Conservation (phyloP, 2,888 invertebrate species). For the Phengaris arion region DNA sequence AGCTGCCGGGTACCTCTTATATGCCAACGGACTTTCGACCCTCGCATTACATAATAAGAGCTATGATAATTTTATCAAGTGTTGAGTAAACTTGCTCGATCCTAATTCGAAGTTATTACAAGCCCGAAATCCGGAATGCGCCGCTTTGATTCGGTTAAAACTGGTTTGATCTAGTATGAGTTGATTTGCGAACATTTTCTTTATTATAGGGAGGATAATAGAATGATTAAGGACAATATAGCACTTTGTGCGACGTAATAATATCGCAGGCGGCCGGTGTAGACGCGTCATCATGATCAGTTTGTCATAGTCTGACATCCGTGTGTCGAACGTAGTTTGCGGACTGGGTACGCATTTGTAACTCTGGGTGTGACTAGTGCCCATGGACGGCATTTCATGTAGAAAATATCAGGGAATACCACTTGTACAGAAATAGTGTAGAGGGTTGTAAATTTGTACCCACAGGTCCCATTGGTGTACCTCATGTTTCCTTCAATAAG, state of each 20-base stretch:
- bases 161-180: conserved; percentile 46
- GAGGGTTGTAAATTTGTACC: no score
- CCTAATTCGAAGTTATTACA: conserved; percentile 58
- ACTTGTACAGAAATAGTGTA: no score
- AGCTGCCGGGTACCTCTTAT: neutral
- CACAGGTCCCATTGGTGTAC: no score
- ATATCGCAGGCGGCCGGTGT: neutral
- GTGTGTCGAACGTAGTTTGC: no score
- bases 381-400: no score
- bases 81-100: conserved; percentile 40
- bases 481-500: no score
- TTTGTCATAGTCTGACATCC: neutral
- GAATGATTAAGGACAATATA: conserved; percentile 32
- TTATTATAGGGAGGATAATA: conserved; percentile 34
- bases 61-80: conserved; percentile 14
- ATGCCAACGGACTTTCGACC: conserved; percentile 30
- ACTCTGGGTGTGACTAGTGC: no score
- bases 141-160: conserved; percentile 56
- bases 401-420: no score
- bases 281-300: neutral
- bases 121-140: conserved; percentile 47
- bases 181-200: conserved; percentile 22
- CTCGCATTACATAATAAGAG: neutral
- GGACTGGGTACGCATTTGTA: no score
- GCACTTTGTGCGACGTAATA: neutral